phyloP scores from a whole-genome alignment of 2,888 invertebrate species.

The Spilosoma lubricipeda region DNA sequence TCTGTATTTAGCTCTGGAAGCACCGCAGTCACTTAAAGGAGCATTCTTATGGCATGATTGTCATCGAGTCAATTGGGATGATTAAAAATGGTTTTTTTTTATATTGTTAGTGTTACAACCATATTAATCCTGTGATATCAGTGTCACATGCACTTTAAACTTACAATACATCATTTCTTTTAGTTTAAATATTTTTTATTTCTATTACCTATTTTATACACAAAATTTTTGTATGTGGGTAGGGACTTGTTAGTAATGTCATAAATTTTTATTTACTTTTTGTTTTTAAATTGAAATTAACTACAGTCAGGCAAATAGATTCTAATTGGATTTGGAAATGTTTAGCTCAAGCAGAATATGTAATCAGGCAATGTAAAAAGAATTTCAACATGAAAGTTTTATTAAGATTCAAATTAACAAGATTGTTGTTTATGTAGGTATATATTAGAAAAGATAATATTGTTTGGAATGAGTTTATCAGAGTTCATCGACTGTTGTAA shows the following conservation, averaged over 20 bases:
- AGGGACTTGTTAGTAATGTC: neutral
- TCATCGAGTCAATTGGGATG: slow-evolving; percentile 84
- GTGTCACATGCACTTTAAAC: slow-evolving; percentile 83
- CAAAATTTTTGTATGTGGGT: neutral
- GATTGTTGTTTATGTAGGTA: neutral
- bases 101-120: slow-evolving; percentile 67
- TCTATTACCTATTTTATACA: slow-evolving; percentile 5
- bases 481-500: slow-evolving; percentile 2
- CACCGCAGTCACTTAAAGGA: slow-evolving; percentile 79
- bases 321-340: neutral
- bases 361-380: neutral
- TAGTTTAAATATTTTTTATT: slow-evolving; percentile 66
- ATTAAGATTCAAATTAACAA: slow-evolving; percentile 8
- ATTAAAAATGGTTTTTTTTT: slow-evolving; percentile 65
- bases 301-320: neutral
- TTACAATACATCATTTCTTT: slow-evolving; percentile 75
- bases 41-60: slow-evolving; percentile 83
- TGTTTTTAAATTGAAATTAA: neutral
- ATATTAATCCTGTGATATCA: slow-evolving; percentile 81
- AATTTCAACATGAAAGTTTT: neutral
- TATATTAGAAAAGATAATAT: neutral
- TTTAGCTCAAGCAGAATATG: neutral
- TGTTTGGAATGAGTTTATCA: neutral
- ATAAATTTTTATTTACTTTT: neutral
- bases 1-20: slow-evolving; percentile 77